These are phyloP conservation scores for Cantharis nigra DNA, from an alignment of 2,888 invertebrate genomes.

Conservation along the genomic window DNA sequence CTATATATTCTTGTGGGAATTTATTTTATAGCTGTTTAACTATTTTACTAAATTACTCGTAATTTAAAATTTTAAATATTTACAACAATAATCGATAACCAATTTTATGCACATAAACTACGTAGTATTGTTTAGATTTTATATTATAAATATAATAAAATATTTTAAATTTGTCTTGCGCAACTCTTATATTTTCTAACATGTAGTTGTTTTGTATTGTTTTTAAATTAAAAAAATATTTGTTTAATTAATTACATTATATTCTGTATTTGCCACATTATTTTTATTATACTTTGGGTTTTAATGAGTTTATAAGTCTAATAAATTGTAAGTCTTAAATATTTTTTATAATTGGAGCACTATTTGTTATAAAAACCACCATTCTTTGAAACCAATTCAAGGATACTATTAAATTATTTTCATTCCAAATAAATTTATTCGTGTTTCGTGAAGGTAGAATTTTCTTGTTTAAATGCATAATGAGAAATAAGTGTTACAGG, in stretches of 20 bases:
- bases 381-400: not conserved
- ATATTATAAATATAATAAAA: too few species aligned
- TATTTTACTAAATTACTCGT: too few species aligned
- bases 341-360: not conserved
- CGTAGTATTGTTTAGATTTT: too few species aligned
- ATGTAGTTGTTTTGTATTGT: too few species aligned
- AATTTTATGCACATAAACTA: not conserved
- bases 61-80: too few species aligned
- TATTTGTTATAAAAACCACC: not conserved
- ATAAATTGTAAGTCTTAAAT: not conserved
- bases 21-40: too few species aligned
- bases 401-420: not conserved
- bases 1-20: too few species aligned
- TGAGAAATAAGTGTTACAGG: not conserved
- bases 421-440: not conserved
- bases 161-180: too few species aligned
- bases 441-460: not conserved
- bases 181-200: too few species aligned
- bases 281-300: not conserved
- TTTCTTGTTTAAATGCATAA: not conserved
- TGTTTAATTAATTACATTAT: too few species aligned
- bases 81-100: too few species aligned
- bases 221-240: too few species aligned
- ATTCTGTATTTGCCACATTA: not conserved
- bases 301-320: not conserved